These are phyloP conservation scores for Aldabrachelys gigantea DNA, from an alignment of 2,113 vertebrate species.

Conservation along the genomic window DNA sequence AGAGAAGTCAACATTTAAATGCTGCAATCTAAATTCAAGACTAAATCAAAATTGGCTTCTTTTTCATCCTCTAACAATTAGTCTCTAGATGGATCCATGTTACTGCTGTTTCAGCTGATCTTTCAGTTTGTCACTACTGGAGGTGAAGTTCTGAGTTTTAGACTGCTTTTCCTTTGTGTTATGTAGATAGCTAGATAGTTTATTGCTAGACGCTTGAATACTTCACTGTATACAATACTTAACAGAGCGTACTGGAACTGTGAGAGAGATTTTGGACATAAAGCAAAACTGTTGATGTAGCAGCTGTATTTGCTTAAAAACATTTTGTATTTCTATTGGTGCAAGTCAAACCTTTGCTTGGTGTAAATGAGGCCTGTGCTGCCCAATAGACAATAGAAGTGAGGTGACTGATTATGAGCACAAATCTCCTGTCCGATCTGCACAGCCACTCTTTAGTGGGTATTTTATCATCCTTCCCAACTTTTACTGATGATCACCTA, in stretches of 20 bases:
- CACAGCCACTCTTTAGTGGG: background rate
- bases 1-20: constrained; percentile 58
- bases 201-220: background rate
- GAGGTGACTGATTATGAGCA: background rate
- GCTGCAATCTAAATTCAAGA: constrained; percentile 36
- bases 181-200: background rate
- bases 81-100: constrained; percentile 5
- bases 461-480: background rate
- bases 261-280: background rate
- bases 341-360: background rate
- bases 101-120: background rate
- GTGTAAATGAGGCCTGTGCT: background rate
- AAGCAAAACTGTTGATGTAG: background rate
- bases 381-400: background rate
- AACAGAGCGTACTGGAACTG: background rate
- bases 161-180: background rate
- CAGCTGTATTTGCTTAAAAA: constrained; percentile 4
- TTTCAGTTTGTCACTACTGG: constrained; percentile 9
- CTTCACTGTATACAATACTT: background rate
- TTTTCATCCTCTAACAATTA: constrained; percentile 37
- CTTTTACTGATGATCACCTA: background rate
- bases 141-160: background rate
- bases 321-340: background rate
- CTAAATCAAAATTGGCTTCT: constrained; percentile 39
- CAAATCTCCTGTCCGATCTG: background rate